Conservation (phyloP, 1,140 invertebrate genomes). For the Heliconius himera region DNA sequence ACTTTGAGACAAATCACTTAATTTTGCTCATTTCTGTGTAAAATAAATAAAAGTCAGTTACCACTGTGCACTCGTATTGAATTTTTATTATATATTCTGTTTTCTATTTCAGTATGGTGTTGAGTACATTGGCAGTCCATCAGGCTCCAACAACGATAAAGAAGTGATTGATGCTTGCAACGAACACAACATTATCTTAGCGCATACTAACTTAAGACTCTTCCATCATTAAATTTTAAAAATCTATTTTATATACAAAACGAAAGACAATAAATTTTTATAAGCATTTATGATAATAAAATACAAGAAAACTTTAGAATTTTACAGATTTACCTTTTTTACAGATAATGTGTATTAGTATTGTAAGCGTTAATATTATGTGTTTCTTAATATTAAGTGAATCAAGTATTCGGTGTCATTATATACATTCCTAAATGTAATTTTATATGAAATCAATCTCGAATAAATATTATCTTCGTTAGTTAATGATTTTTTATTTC, state of each 20-base stretch:
- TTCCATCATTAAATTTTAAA: conserved; percentile 90
- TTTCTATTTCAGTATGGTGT: conserved; percentile 92
- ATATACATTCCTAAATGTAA: conserved; percentile 11
- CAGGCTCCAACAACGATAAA: conserved; percentile 96
- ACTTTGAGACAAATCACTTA: too few species aligned
- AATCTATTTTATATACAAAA: background rate
- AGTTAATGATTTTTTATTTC: background rate
- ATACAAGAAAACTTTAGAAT: too few species aligned
- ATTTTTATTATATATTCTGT: background rate
- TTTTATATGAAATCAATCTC: background rate
- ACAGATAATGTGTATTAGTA: too few species aligned
- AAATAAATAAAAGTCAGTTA: background rate
- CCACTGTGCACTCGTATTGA: too few species aligned
- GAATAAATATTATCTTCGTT: background rate
- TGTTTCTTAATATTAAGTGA: background rate
- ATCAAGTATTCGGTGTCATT: background rate
- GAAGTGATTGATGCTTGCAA: conserved; percentile 96
- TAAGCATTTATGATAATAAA: too few species aligned
- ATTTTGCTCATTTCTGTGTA: too few species aligned
- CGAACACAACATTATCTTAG: conserved; percentile 93
- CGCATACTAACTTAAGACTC: conserved; percentile 95
- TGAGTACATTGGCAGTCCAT: conserved; percentile 94
- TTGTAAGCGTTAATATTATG: background rate
- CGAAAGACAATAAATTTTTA: too few species aligned
- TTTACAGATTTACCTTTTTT: too few species aligned